Evolutionary conservation across 2,113 vertebrate genomes (phyloP).

Genomic region (Phycodurus eques): DNA sequence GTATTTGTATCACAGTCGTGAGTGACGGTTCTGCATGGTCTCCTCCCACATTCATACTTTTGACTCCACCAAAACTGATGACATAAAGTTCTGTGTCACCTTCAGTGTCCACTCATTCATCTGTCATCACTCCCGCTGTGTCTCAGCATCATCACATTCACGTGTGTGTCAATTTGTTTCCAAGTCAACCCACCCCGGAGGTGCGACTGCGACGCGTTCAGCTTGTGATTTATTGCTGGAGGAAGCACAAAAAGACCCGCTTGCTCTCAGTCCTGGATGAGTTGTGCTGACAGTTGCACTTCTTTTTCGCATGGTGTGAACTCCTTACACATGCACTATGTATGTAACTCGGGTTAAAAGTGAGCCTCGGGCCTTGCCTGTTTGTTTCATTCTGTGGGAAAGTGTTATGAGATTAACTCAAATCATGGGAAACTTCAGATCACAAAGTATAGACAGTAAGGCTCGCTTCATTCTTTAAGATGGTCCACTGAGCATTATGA

Average conservation of each 20-base stretch:
- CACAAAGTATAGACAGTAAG: too few relatives aligned
- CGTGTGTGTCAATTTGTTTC: neutral
- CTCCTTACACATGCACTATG: too few relatives aligned
- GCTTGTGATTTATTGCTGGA: slow-evolving; percentile 71
- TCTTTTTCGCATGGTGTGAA: neutral
- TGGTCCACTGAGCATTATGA: too few relatives aligned
- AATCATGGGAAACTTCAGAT: too few relatives aligned
- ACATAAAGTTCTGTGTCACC: neutral
- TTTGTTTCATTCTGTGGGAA: too few relatives aligned
- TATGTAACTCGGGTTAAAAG: too few relatives aligned
- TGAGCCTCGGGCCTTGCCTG: too few relatives aligned
- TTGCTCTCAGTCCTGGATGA: slow-evolving; percentile 47
- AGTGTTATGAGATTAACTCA: too few relatives aligned
- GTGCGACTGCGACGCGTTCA: slow-evolving; percentile 51
- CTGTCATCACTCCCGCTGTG: slow-evolving; percentile 1
- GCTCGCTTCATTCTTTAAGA: too few relatives aligned
- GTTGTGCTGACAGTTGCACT: slow-evolving; percentile 36
- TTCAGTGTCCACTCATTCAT: neutral
- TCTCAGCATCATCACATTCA: neutral
- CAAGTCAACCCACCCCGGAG: slow-evolving; percentile 1
- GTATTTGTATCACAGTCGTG: neutral
- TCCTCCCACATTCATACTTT: neutral
- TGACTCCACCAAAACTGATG: slow-evolving; percentile 4
- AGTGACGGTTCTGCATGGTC: neutral
- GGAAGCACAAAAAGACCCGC: slow-evolving; percentile 62